Percentiles rank a stretch among this genome's conserved stretches.
Conservation (phyloP, 2,797 vertebrate species). For the Phataginus tetradactyla region DNA sequence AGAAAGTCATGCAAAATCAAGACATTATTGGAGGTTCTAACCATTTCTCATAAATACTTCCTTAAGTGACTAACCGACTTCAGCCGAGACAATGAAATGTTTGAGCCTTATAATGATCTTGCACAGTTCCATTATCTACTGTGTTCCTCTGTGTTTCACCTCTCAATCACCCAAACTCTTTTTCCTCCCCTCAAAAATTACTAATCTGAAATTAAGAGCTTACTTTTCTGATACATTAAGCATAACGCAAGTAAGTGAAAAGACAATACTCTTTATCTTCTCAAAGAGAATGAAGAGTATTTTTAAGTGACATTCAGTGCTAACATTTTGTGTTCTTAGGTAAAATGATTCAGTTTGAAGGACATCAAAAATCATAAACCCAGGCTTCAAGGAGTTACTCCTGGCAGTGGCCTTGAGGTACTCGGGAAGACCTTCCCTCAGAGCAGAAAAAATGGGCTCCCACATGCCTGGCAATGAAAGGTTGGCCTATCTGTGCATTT, state of each 20-base stretch:
- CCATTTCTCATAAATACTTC: neutral
- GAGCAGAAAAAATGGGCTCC: neutral
- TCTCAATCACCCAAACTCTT: neutral
- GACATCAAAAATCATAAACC: neutral
- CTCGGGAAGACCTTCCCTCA: neutral
- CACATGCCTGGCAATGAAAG: neutral
- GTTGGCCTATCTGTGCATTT: neutral
- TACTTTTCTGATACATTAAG: neutral
- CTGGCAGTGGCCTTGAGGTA: neutral
- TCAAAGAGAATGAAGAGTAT: neutral
- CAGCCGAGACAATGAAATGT: neutral
- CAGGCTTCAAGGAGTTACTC: neutral
- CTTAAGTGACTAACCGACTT: neutral
- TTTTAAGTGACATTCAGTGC: neutral
- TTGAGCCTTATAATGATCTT: neutral
- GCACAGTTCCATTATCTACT: neutral
- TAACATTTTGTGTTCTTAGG: neutral
- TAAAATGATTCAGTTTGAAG: constrained; percentile 22
- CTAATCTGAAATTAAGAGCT: neutral
- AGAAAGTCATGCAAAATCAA: neutral
- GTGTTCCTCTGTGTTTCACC: neutral
- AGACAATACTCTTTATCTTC: neutral
- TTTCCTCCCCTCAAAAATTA: neutral
- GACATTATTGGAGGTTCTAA: neutral
- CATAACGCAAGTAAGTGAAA: neutral